A percentile compares a stretch with the other conserved stretches of the same genome.
phyloP scores from a whole-genome alignment of 2,797 vertebrate genomes.

The Alauda arvensis region DNA sequence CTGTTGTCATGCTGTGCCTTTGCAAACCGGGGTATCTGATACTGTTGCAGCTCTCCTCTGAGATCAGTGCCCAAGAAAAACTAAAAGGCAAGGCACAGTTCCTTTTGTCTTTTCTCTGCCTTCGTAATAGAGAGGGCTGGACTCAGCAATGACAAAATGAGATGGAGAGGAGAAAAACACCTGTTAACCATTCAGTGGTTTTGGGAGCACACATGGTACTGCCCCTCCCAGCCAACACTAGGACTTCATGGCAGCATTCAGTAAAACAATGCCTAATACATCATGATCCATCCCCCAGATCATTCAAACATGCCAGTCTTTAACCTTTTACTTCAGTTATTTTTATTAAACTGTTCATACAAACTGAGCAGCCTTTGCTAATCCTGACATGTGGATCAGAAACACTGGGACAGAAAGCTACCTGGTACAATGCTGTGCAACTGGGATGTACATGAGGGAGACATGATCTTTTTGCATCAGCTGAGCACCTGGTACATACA shows the following conservation, averaged over 20 bases:
- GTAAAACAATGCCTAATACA: not conserved
- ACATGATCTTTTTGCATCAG: not conserved
- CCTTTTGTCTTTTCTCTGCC: not conserved
- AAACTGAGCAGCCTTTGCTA: not conserved
- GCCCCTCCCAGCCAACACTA: not conserved
- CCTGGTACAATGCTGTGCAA: not conserved
- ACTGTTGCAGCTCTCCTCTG: not conserved
- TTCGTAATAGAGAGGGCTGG: not conserved
- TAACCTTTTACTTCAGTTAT: not conserved
- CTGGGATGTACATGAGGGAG: not conserved
- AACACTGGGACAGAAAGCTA: not conserved
- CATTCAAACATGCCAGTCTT: not conserved
- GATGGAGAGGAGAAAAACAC: not conserved
- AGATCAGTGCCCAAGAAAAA: not conserved
- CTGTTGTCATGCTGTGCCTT: fast-evolving
- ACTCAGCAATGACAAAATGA: not conserved
- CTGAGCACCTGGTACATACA: not conserved
- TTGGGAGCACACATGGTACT: not conserved
- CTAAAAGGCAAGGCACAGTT: not conserved
- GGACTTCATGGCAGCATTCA: not conserved
- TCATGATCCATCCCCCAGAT: fast-evolving
- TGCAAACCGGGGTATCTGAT: not conserved
- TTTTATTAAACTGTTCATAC: not conserved
- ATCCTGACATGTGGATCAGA: not conserved
- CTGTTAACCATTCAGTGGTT: not conserved